Base-by-base conservation (phyloP, 2,113 vertebrate species). In the Anarhynchus alexandrinus region DNA sequence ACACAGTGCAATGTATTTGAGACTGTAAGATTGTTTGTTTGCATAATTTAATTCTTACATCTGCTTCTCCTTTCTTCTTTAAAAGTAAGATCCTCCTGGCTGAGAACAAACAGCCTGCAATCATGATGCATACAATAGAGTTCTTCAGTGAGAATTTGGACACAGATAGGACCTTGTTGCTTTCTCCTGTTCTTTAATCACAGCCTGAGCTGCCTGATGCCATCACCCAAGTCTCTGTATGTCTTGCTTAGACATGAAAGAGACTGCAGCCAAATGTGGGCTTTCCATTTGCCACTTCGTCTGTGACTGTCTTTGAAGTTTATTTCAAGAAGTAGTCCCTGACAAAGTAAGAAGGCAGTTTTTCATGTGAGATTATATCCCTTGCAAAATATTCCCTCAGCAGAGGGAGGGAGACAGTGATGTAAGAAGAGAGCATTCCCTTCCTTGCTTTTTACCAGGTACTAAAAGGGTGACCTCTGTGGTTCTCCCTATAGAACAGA, bases 231-330 rank as follows among this genome's bases (percentile, higher is more conserved):
- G 74, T 47, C 71, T 95, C 94, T 93, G 8, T 91, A 43, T 70
- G 70, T 82, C 89, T 95, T 86, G 66, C 59, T 82, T 71, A 93
- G 82, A 97, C 87, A 94, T 96, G 71, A 97, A 96, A 96, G 93
- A 96, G 71, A 66, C 64, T 95, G 78, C 58, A 94, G 52, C 93
- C 96, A 95, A 95, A 94, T 59, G 71, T 64, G 74, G 91, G 67
- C 38, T 95, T 95, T 94, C 91, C 59, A 59, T 96, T 97, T 95
- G 87, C 87, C 64, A 40, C 86, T 96, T 95, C 92, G 85, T 83
- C 66, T 82, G 66, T 73, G 47, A 11, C 81, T 94, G 62, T 91
- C 89, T 95, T 95, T 96, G 94, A 97, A 95, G 89, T 95, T 92
- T 86, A 71, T 95, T 90, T 96, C 78, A 83, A 94, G 91, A 90